phyloP scores from a whole-genome alignment of 2,888 invertebrate species.

The Onchidella celtica region DNA sequence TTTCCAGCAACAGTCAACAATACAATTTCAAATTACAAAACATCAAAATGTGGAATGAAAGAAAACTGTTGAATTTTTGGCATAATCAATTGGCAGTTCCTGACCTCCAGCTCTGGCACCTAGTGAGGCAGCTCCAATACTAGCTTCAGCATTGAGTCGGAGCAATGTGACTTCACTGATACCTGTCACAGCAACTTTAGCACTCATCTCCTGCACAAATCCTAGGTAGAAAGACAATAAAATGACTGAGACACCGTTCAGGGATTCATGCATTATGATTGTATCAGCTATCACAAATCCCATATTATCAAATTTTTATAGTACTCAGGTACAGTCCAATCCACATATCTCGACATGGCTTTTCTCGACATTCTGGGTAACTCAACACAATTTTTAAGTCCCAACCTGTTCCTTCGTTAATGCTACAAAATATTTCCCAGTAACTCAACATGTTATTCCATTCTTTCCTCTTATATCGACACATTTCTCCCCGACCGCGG shows the following conservation, averaged over 20 bases:
- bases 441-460: too few relatives aligned
- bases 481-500: too few relatives aligned
- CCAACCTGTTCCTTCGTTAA: too few relatives aligned
- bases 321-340: neutral
- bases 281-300: neutral
- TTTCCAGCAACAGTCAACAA: too few relatives aligned
- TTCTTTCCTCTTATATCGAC: too few relatives aligned
- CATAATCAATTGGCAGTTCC: slow-evolving; percentile 84
- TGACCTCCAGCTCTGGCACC: slow-evolving; percentile 87
- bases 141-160: slow-evolving; percentile 87
- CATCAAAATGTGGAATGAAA: slow-evolving; percentile 47
- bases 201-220: slow-evolving; percentile 62
- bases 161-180: slow-evolving; percentile 85
- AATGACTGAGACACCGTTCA: neutral
- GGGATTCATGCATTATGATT: too few relatives aligned
- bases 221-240: slow-evolving; percentile 54
- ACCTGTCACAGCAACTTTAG: slow-evolving; percentile 53
- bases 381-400: too few relatives aligned
- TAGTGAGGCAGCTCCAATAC: slow-evolving; percentile 92
- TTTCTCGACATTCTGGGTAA: too few relatives aligned
- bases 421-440: too few relatives aligned
- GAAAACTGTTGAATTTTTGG: slow-evolving; percentile 61
- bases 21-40: too few relatives aligned
- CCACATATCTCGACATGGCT: too few relatives aligned
- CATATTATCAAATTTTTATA: neutral